phyloP scores from a whole-genome alignment of 2,113 vertebrate genomes.

The Psettodes erumei region DNA sequence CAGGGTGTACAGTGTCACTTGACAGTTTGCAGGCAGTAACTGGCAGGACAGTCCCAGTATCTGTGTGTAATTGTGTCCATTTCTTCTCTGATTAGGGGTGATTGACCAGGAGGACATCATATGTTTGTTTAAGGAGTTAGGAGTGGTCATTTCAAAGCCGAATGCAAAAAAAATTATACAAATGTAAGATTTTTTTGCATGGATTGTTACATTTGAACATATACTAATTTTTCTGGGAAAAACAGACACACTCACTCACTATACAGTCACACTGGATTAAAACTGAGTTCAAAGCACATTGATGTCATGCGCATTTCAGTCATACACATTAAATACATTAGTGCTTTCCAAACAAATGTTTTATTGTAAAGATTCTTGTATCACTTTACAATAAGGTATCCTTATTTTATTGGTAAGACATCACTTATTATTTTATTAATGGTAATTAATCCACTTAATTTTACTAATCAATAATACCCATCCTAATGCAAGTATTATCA shows the following conservation, averaged over 20 bases:
- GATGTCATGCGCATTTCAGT: neutral
- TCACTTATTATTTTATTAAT: neutral
- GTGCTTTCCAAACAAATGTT: neutral
- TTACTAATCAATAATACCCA: neutral
- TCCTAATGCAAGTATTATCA: neutral
- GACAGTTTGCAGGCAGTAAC: neutral
- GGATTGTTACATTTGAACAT: constrained; percentile 11
- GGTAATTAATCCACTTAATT: neutral
- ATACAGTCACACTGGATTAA: neutral
- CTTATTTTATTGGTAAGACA: neutral
- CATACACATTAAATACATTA: neutral
- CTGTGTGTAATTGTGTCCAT: constrained; percentile 70
- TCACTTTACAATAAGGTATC: neutral
- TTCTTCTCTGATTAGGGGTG: constrained; percentile 77
- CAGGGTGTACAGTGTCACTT: constrained; percentile 7
- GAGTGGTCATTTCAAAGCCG: constrained; percentile 80
- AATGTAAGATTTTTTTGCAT: constrained; percentile 79
- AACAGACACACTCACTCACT: neutral
- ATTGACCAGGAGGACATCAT: constrained; percentile 84
- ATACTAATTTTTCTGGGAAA: neutral
- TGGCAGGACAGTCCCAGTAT: constrained; percentile 1
- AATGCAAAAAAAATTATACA: constrained; percentile 84
- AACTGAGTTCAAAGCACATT: neutral
- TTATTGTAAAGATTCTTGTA: neutral
- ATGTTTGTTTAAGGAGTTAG: constrained; percentile 83